Percentiles rank a stretch among this genome's conserved stretches.
phyloP scores from a whole-genome alignment of 92 coral and sea anemone species.

The Metridium senile region DNA sequence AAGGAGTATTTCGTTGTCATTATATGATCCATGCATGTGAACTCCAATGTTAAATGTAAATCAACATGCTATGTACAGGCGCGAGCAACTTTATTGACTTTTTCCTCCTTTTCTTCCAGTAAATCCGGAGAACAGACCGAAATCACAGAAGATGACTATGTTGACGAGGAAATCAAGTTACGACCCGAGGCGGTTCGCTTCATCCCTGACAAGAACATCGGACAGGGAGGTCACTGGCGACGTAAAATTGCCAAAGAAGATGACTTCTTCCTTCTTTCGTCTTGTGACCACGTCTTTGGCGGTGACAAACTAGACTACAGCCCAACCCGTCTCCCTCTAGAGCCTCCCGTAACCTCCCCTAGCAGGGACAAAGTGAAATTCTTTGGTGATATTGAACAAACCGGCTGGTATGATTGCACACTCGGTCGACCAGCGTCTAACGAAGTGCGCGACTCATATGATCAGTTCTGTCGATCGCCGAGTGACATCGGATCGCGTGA shows the following conservation, averaged over 20 bases:
- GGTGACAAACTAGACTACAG: constrained; percentile 72
- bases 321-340: constrained; percentile 20
- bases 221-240: constrained; percentile 45
- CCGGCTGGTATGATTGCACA: constrained; percentile 89
- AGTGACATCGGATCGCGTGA: constrained; percentile 91
- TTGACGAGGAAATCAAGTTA: constrained; percentile 82
- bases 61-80: too few relatives aligned
- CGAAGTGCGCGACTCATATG: constrained; percentile 97
- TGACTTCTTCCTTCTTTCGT: constrained; percentile 57
- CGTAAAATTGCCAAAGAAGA: constrained; percentile 62
- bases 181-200: constrained; percentile 88
- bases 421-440: constrained; percentile 83
- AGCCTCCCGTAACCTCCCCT: constrained; percentile 42
- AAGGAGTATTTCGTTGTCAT: too few relatives aligned
- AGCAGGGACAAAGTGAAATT: constrained; percentile 64
- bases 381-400: constrained; percentile 72
- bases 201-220: constrained; percentile 61
- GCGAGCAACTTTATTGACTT: not conserved
- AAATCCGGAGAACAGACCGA: constrained; percentile 60
- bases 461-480: constrained; percentile 81
- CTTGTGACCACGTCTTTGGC: constrained; percentile 65
- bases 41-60: too few relatives aligned
- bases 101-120: not conserved
- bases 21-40: too few relatives aligned
- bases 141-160: constrained; percentile 77